Base-by-base conservation (phyloP, 2,797 vertebrate species). In the Clarias platycephalus region DNA sequence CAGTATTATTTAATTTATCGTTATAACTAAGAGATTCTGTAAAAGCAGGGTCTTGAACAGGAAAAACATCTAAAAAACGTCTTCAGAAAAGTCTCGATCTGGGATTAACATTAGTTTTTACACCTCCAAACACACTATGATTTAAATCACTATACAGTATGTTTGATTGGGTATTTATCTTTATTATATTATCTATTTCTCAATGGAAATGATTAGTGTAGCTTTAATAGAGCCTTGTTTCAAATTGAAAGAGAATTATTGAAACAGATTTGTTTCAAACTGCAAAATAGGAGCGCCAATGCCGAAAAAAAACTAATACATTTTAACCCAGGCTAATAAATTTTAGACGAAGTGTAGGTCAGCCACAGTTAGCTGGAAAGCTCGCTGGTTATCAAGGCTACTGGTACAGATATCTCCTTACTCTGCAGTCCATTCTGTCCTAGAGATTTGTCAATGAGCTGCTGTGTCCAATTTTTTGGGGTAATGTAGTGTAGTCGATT, bases 401-500 rank as follows among this genome's bases (percentile, higher is more conserved):
- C 63, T 22, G 18, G 16, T 62, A 53, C 80, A 77, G 37, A 62
- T 80, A 22, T 62, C 40, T 57, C 40, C 40, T 40, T 24, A 75
- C 40, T 26, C 44, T 62, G 44, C 31, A 53, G 26, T n/a, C 16
- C 40, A 4, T 79, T 62, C 44, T 75, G 22, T 40, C n/a, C 57
- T 26, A 9, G 31, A 26, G 55, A 31, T 24, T 58, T 24, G 10
- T 60, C 64, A 58, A 7, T 18, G 74, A 18, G 53, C 71, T 83
- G 62, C 31, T 68, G 15, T 76, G 60, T 66, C 24, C 24, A 57
- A 5, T 83, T 55, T 63, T 74, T 31, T 49, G n/a, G 55, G 12
- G 5, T 70, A n/a, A 34, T 62, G 53, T 80, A 60, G 75, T 70
- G 44, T 55, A 82, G 55, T 75, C 1, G 70, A 80, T 80, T 71